Evolutionary conservation across 2,113 vertebrate species (phyloP), one percentile per base, ranked within the genome.

Genomic region (Miniopterus natalensis): DNA sequence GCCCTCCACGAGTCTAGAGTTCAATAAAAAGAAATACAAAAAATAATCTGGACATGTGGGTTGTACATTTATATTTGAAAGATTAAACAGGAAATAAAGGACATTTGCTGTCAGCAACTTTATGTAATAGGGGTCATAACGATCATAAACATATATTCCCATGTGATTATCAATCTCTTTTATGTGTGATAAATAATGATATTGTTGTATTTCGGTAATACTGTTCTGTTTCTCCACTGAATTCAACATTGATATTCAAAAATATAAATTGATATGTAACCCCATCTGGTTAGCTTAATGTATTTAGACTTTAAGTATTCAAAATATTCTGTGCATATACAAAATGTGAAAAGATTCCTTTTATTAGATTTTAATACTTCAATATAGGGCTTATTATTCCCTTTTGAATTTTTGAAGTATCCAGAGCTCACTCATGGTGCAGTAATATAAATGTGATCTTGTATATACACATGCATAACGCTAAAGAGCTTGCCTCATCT

Each of bases 331-430:
- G 10, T 63, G 14, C 15, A 75, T 83, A 36, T 70, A 89, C 11
- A 95, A 70, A 92, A 93, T 6, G 4, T 63, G 42, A 94, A 94
- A 92, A 63, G 0, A 80, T 74, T 61, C 25, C 66, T 51, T 96
- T 86, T 18, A 45, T 96, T 84, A 71, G 13, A 57, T 71, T 71
- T 96, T 79, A 88, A 59, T 95, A 94, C 49, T 74, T 92, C 92
- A 79, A 88, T 90, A 21, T 71, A 81, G 10, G 8, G 45, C 23
- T 92, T 74, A 83, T 75, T 70, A 93, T 57, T 74, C 21, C 12
- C 2, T 31, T 75, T 77, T 53, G 21, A 59, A 63, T 93, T 80
- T 86, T 6, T 77, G 11, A 91, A 81, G 47, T 51, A 65, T 74
- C 12, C 6, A 92, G 89, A 86, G 70, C 27, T 71, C 57, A 4